These are phyloP conservation scores for Cydia pomonella DNA, from an alignment of 1,140 invertebrate genomes.

Conservation along the genomic window DNA sequence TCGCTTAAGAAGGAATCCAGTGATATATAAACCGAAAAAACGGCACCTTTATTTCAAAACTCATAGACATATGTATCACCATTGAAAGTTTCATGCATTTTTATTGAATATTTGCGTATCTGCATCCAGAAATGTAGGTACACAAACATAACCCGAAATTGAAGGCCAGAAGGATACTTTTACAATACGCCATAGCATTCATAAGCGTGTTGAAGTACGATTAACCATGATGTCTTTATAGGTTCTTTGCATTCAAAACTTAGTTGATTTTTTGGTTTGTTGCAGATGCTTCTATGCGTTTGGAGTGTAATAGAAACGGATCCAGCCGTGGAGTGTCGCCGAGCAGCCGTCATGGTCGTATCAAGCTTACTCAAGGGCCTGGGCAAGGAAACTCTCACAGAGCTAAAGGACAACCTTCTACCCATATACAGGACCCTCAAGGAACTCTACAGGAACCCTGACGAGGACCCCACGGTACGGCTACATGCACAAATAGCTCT, in stretches of 20 bases:
- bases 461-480: conserved; percentile 85
- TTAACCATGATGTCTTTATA: too few species aligned
- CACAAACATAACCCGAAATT: too few species aligned
- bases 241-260: not conserved
- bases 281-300: conserved; percentile 87
- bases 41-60: too few species aligned
- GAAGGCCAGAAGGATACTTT: too few species aligned
- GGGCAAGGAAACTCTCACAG: conserved; percentile 84
- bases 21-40: too few species aligned
- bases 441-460: conserved; percentile 81
- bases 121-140: too few species aligned
- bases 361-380: conserved; percentile 87
- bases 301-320: conserved; percentile 85
- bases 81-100: too few species aligned
- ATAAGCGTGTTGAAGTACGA: not conserved
- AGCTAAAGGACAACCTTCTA: conserved; percentile 84
- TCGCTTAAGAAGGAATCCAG: too few species aligned
- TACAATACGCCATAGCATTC: too few species aligned
- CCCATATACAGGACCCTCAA: conserved; percentile 87
- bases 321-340: conserved; percentile 85
- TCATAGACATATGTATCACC: too few species aligned
- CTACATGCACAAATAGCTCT: conserved; percentile 88
- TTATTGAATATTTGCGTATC: too few species aligned
- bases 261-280: conserved; percentile 42
- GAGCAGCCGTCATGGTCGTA: conserved; percentile 89